phyloP scores from a whole-genome alignment of 2,113 vertebrate genomes.

The Zosterops japonicus region DNA sequence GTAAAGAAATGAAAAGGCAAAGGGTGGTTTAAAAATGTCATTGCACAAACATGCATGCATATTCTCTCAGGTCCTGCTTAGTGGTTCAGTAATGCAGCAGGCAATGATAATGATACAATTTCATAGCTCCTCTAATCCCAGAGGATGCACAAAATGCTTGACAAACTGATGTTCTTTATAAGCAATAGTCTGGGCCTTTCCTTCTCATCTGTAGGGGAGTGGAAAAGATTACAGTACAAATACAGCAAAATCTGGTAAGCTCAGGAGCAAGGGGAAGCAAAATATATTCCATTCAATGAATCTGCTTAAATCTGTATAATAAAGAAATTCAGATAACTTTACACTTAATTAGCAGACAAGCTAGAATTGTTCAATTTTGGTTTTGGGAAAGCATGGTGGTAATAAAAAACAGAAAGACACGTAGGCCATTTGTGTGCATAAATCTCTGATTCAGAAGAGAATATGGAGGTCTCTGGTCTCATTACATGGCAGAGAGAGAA shows the following conservation, averaged over 20 bases:
- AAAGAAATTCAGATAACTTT: not conserved
- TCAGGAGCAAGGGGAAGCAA: not conserved
- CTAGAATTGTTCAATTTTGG: not conserved
- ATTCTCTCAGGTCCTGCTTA: constrained; percentile 36
- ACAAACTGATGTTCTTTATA: constrained; percentile 42
- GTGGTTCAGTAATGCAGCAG: constrained; percentile 47
- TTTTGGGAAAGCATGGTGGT: not conserved
- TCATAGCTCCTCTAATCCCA: constrained; percentile 60
- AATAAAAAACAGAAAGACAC: not conserved
- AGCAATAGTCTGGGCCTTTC: not conserved
- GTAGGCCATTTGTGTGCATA: not conserved
- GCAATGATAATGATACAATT: constrained; percentile 58
- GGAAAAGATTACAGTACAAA: constrained; percentile 25
- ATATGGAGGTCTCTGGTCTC: not conserved
- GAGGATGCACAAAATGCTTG: constrained; percentile 41
- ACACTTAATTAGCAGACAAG: constrained; percentile 19
- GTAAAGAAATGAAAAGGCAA: constrained; percentile 36
- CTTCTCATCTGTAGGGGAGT: not conserved
- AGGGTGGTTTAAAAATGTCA: constrained; percentile 53
- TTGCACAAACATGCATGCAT: constrained; percentile 42
- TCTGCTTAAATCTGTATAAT: not conserved
- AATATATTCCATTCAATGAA: not conserved
- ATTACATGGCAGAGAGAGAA: not conserved
- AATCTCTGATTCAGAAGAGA: not conserved
- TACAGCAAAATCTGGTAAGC: not conserved